phyloP scores from a whole-genome alignment of 2,888 invertebrate genomes.

The Argyresthia goedartella region DNA sequence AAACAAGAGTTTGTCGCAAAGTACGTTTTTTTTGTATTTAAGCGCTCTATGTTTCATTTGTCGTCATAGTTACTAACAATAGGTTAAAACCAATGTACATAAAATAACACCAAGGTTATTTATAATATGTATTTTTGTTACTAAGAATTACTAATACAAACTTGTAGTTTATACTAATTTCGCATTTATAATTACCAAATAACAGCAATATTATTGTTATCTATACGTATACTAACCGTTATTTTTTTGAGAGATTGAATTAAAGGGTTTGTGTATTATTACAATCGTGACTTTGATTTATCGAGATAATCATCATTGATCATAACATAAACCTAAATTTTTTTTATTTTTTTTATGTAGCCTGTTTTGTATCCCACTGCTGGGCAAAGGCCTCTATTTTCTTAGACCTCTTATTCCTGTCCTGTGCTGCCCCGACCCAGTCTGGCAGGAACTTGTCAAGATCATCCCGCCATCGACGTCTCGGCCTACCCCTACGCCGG shows the following conservation, averaged over 20 bases:
- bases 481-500: too few species aligned
- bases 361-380: too few species aligned
- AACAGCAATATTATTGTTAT: constrained; percentile 38
- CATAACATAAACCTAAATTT: too few species aligned
- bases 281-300: neutral
- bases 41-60: too few species aligned
- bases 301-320: neutral
- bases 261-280: constrained; percentile 3
- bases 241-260: constrained; percentile 6
- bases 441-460: too few species aligned
- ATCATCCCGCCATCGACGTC: too few species aligned
- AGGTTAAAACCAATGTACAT: constrained; percentile 40
- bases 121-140: constrained; percentile 38
- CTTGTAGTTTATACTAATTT: constrained; percentile 46
- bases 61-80: neutral
- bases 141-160: constrained; percentile 35
- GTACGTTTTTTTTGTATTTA: too few species aligned
- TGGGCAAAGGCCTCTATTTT: too few species aligned
- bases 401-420: too few species aligned
- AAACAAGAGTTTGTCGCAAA: too few species aligned
- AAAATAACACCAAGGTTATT: constrained; percentile 30
- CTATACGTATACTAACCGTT: constrained; percentile 11
- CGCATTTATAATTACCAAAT: constrained; percentile 47
- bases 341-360: too few species aligned
- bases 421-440: too few species aligned